Evolutionary conservation across 1,140 invertebrate genomes (phyloP).

Genomic region (Gonioctena quinquepunctata): DNA sequence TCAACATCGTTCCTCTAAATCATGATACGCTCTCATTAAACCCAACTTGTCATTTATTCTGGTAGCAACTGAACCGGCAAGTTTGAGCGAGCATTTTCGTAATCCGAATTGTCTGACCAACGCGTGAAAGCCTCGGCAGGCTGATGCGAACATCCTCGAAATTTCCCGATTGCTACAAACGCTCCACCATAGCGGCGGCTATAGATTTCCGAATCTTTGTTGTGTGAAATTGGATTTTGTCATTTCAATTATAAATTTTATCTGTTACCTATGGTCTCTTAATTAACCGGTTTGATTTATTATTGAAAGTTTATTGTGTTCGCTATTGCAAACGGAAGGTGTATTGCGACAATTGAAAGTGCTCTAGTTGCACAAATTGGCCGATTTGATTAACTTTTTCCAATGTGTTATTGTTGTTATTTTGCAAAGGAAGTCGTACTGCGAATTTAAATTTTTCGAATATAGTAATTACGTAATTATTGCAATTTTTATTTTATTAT

Average conservation of each 20-base stretch:
- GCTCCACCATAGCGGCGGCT: slow-evolving; percentile 15
- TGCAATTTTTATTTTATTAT: no score
- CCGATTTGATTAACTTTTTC: background rate
- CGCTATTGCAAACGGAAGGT: background rate
- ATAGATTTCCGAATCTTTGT: slow-evolving; percentile 51
- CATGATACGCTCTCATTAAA: no score
- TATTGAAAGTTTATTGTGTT: slow-evolving; percentile 10
- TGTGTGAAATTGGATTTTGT: slow-evolving; percentile 54
- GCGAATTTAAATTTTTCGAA: no score
- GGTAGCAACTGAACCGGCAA: no score
- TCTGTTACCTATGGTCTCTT: slow-evolving; percentile 36
- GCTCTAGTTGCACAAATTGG: slow-evolving; percentile 10
- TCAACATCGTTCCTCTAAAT: no score
- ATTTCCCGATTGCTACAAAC: background rate
- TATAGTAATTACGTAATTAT: no score
- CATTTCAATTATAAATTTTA: slow-evolving; percentile 53
- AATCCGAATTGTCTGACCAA: background rate
- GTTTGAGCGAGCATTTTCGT: no score
- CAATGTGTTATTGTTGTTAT: no score
- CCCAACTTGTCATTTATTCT: no score
- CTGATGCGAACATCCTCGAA: background rate
- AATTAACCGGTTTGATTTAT: slow-evolving; percentile 35
- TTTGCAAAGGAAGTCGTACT: no score
- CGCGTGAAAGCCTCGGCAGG: background rate
- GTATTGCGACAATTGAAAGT: slow-evolving; percentile 3